Evolutionary conservation across 2,797 vertebrate species (phyloP).

Genomic region (Sitta carolinensis): DNA sequence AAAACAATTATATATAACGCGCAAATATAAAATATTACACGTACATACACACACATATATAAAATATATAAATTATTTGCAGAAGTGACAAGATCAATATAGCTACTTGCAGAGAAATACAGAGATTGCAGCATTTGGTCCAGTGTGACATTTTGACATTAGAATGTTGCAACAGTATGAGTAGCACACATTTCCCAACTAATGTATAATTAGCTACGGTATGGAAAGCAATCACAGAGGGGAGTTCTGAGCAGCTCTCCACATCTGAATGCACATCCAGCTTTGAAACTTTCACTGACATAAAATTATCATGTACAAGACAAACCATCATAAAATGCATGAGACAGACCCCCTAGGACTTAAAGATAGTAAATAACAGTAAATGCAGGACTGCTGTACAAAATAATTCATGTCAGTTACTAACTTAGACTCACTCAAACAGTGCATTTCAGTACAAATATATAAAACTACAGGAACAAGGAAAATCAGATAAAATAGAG

Average conservation of each 20-base stretch:
- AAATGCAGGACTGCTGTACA: background rate
- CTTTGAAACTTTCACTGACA: background rate
- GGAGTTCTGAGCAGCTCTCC: background rate
- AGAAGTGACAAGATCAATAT: background rate
- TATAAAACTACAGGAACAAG: background rate
- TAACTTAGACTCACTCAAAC: background rate
- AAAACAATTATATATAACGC: background rate
- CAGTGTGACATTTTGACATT: background rate
- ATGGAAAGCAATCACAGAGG: slow-evolving; percentile 6
- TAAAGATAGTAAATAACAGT: background rate
- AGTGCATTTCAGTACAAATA: background rate
- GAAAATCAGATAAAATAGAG: background rate
- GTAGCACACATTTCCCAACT: background rate
- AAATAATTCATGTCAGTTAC: background rate
- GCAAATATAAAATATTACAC: background rate
- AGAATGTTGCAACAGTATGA: background rate
- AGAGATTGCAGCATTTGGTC: background rate
- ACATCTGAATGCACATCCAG: background rate
- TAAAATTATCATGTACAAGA: background rate
- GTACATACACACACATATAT: rapidly evolving
- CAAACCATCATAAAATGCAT: background rate
- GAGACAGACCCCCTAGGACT: background rate
- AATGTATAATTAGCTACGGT: background rate
- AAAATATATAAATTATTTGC: background rate
- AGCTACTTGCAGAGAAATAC: background rate